Evolutionary conservation across 1,140 invertebrate genomes (phyloP).

Genomic region (Drosophila mayri): DNA sequence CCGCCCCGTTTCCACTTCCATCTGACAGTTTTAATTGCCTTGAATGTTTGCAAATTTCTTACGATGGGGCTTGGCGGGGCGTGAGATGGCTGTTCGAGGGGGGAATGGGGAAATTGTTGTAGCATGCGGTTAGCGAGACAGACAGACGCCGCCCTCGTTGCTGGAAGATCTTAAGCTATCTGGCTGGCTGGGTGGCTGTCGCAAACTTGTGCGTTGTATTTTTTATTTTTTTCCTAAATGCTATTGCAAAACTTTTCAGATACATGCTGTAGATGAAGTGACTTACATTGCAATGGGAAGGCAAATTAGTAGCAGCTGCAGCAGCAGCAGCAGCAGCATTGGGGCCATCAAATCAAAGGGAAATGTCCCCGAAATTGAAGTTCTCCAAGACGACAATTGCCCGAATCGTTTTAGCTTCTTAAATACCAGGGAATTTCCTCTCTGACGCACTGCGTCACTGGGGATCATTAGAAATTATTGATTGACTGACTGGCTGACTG

Average conservation of each 20-base stretch:
- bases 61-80: conserved; percentile 28
- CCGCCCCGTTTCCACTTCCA: conserved; percentile 39
- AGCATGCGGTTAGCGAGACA: conserved; percentile 74
- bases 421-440: conserved; percentile 10
- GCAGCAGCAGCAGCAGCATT: conserved; percentile 28
- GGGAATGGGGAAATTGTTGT: conserved; percentile 62
- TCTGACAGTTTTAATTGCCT: conserved; percentile 82
- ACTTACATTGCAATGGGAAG: conserved; percentile 35
- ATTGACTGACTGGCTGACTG: conserved; percentile 49
- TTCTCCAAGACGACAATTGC: conserved; percentile 17
- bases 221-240: conserved; percentile 57
- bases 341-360: conserved; percentile 38
- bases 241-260: conserved; percentile 81
- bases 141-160: conserved; percentile 58
- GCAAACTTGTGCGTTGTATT: conserved; percentile 62
- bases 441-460: conserved; percentile 48
- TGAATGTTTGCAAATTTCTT: conserved; percentile 82
- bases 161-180: conserved; percentile 54
- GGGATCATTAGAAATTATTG: conserved; percentile 54
- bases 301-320: conserved; percentile 49
- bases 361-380: conserved; percentile 6
- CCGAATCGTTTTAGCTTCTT: conserved; percentile 11
- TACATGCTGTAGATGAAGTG: conserved; percentile 77
- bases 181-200: conserved; percentile 12
- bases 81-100: conserved; percentile 8